A percentile compares a stretch with the other conserved stretches of the same genome.
These are phyloP conservation scores for Galbula dea DNA, from an alignment of 2,113 vertebrate species.

Conservation along the genomic window DNA sequence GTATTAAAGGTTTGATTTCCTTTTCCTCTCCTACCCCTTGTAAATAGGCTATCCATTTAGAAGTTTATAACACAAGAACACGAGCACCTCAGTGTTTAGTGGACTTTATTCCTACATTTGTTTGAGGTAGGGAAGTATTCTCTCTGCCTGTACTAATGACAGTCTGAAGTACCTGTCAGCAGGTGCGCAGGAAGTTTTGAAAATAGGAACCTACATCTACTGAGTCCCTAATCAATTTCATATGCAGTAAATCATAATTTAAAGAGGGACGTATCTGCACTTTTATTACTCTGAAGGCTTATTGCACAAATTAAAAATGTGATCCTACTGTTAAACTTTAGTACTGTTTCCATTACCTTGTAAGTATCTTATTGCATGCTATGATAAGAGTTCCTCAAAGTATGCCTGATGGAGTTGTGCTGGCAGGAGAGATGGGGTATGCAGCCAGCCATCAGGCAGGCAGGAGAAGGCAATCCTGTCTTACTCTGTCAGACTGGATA, in stretches of 20 bases:
- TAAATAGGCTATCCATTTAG: neutral
- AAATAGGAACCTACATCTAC: neutral
- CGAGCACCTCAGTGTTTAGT: neutral
- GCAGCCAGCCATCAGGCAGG: neutral
- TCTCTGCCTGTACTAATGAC: neutral
- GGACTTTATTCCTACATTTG: neutral
- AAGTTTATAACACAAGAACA: neutral
- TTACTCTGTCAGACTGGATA: neutral
- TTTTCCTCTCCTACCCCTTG: neutral
- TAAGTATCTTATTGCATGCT: neutral
- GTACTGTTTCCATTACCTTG: neutral
- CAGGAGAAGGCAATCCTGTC: neutral
- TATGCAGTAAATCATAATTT: neutral
- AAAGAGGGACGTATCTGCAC: neutral
- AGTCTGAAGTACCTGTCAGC: neutral
- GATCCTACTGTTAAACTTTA: neutral
- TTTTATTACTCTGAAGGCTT: neutral
- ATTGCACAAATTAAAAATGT: neutral
- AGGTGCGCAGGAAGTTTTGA: neutral
- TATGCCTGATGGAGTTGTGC: neutral
- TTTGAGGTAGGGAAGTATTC: neutral
- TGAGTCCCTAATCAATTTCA: neutral
- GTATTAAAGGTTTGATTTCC: neutral
- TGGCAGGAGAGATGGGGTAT: neutral
- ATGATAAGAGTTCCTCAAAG: neutral